Conservation (phyloP, 2,797 vertebrate genomes). For the Rachycentron canadum region DNA sequence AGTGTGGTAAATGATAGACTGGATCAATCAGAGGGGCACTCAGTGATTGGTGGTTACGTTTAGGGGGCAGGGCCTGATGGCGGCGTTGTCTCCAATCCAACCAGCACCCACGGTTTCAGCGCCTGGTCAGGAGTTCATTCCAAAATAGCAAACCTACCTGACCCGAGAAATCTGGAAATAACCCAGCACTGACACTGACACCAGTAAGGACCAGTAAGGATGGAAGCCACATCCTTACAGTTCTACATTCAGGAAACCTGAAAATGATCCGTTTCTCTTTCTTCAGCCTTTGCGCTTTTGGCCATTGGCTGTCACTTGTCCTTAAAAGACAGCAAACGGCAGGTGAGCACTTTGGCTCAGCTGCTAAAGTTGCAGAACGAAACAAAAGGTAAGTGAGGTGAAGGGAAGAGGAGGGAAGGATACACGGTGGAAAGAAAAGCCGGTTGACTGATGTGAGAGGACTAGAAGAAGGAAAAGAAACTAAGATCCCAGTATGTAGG, state of each 20-base stretch:
- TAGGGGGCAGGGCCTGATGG: too few relatives aligned
- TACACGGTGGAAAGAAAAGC: not conserved
- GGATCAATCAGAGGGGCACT: too few relatives aligned
- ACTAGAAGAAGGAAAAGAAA: not conserved
- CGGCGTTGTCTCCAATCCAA: too few relatives aligned
- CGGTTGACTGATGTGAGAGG: not conserved
- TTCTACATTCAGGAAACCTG: not conserved
- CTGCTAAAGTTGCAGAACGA: not conserved
- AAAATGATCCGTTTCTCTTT: too few relatives aligned
- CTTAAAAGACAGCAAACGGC: not conserved
- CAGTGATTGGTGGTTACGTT: too few relatives aligned
- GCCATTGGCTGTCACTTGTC: not conserved
- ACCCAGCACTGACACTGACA: too few relatives aligned
- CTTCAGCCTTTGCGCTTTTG: not conserved
- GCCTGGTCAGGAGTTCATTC: too few relatives aligned
- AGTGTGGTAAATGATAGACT: too few relatives aligned
- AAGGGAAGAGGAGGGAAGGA: not conserved
- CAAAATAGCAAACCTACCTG: too few relatives aligned
- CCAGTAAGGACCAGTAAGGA: not conserved
- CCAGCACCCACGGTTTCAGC: too few relatives aligned
- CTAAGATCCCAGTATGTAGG: slow-evolving; percentile 29
- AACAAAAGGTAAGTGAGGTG: not conserved
- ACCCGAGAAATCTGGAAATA: too few relatives aligned
- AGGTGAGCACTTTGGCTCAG: not conserved
- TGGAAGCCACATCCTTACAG: slow-evolving; percentile 5